Conservation (phyloP, 1,140 invertebrate genomes). For the Sitobion miscanthi region DNA sequence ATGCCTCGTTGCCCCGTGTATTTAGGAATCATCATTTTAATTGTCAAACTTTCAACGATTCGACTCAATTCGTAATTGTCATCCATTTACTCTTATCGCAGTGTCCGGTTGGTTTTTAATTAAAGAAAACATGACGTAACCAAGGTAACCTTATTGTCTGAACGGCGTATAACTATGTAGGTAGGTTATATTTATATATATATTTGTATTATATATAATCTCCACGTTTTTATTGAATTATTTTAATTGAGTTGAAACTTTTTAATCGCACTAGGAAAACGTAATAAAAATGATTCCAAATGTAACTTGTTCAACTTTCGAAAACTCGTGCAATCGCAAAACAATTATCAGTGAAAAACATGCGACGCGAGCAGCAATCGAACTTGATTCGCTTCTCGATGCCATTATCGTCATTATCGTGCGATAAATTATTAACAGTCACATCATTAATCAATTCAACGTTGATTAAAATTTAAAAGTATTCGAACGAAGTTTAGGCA, state of each 20-base stretch:
- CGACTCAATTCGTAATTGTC: background rate
- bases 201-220: background rate
- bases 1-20: background rate
- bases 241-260: slow-evolving; percentile 29
- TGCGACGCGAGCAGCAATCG: background rate
- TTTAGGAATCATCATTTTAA: background rate
- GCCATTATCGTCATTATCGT: background rate
- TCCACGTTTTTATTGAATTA: background rate
- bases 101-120: slow-evolving; percentile 18
- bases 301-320: background rate
- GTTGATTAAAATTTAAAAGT: slow-evolving; percentile 17
- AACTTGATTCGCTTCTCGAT: background rate
- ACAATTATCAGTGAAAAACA: background rate
- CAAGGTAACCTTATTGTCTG: background rate
- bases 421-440: background rate
- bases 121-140: background rate
- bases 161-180: background rate
- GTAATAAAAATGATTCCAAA: background rate
- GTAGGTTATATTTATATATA: background rate
- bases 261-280: background rate
- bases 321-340: slow-evolving; percentile 16
- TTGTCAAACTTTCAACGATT: background rate
- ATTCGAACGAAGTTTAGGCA: background rate
- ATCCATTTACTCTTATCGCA: background rate
- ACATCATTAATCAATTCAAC: background rate